phyloP scores from a whole-genome alignment of 2,888 invertebrate species.

The Nesidiocoris tenuis region DNA sequence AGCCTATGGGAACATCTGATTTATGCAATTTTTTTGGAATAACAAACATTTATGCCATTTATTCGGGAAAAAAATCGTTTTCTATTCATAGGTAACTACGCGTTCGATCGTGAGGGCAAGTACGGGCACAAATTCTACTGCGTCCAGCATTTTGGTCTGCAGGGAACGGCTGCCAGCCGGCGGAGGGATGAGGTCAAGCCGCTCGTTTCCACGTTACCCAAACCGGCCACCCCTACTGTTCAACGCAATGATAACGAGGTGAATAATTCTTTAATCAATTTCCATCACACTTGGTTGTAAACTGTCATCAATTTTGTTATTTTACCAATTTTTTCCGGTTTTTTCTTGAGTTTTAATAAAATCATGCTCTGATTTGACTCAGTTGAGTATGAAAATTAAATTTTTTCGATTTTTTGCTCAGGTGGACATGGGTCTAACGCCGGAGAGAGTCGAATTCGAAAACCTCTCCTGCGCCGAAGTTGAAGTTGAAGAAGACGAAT shows the following conservation, averaged over 20 bases:
- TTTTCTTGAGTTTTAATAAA: too few relatives aligned
- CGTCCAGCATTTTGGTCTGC: constrained; percentile 69
- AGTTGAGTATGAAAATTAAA: too few relatives aligned
- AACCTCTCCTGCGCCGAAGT: constrained; percentile 60
- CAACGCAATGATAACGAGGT: background rate
- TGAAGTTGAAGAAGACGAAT: constrained; percentile 84
- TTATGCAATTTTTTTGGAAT: too few relatives aligned
- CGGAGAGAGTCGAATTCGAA: constrained; percentile 78
- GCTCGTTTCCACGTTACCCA: constrained; percentile 11
- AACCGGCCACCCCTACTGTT: constrained; percentile 10
- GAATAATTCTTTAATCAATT: background rate
- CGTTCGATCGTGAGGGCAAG: constrained; percentile 68
- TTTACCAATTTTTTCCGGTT: too few relatives aligned
- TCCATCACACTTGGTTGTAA: background rate
- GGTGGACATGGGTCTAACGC: constrained; percentile 57
- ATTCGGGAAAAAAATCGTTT: too few relatives aligned
- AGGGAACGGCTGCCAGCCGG: constrained; percentile 56
- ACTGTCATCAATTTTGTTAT: too few relatives aligned
- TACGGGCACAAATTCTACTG: constrained; percentile 73
- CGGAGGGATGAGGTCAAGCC: constrained; percentile 32
- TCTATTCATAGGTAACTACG: constrained; percentile 69
- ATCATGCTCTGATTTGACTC: too few relatives aligned
- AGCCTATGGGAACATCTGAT: too few relatives aligned
- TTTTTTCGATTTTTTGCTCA: constrained; percentile 7
- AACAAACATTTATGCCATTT: too few relatives aligned